Evolutionary conservation across 92 coral and sea anemone species (phyloP), one percentile per base, ranked within the genome.

Genomic region (Heteractis magnifica): DNA sequence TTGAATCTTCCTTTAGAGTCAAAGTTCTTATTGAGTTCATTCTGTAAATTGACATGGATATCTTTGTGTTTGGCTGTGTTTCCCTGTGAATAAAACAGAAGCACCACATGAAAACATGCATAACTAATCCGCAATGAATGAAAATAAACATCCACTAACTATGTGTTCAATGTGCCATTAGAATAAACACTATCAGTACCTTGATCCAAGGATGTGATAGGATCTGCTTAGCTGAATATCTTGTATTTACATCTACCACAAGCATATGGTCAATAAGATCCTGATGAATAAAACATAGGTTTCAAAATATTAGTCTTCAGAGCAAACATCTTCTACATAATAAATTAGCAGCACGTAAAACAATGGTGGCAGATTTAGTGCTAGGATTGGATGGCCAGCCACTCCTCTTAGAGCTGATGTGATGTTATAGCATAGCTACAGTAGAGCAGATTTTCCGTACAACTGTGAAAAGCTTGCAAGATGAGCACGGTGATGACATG

Each of bases 231-330:
- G 98, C 98, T 51, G 94, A 94, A 74, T 89, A 93, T 86, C 98
- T 92, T 88, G 80, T 87, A 85, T 91, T 95, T 71, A 90, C 95
- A 90, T 95, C 93, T 5, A 93, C 97, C 60, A 95, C 87, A 68
- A 95, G 91, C 98, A 95, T 95, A 65, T 89, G 95, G 77, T 87
- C 91, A n/a, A 95, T 92, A 16, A 95, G 89, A 90, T 95, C 98
- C 98, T 95, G 70, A 26, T 26, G 34, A 34, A 74, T 5, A 56
- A 59, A 49, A 75, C 19, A 72, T 5, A 10, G 8, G 71, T 16
- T 49, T 9, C 56, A 52, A 6, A 83, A 21, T 6, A 10, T 18
- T 0, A 51, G 9, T 16, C 19, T 10, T 16, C 78, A 75, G 44
- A 34, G 3, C 44, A 34, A 34, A 34, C 44, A 34, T 34, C 44